These are phyloP conservation scores for Eucera pruinosa DNA, from an alignment of 2,888 invertebrate genomes.

Conservation along the genomic window DNA sequence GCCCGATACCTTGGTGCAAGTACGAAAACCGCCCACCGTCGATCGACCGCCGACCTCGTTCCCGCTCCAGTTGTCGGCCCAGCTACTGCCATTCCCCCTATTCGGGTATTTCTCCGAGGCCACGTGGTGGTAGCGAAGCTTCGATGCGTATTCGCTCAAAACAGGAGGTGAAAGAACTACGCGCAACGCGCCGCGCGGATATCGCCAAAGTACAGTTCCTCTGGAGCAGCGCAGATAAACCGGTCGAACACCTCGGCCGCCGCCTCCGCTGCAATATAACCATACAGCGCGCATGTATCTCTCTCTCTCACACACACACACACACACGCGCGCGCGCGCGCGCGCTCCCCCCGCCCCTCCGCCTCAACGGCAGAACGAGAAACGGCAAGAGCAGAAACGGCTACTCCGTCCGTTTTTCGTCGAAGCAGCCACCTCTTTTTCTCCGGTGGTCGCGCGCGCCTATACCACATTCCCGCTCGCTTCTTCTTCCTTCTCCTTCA, in stretches of 20 bases:
- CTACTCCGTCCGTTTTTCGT: too few species aligned
- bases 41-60: constrained; percentile 1
- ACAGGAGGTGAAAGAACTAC: constrained; percentile 85
- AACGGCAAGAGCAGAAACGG: too few species aligned
- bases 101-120: background rate
- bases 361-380: too few species aligned
- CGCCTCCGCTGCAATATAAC: constrained; percentile 86
- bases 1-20: constrained; percentile 88
- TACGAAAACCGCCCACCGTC: constrained; percentile 88
- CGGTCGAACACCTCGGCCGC: constrained; percentile 89
- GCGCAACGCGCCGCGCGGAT: constrained; percentile 90
- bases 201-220: constrained; percentile 90
- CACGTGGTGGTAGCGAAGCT: constrained; percentile 1
- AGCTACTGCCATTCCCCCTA: background rate
- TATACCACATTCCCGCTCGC: too few species aligned
- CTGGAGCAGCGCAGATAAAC: constrained; percentile 91
- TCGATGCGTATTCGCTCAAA: constrained; percentile 3
- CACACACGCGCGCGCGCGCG: too few species aligned
- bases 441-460: too few species aligned
- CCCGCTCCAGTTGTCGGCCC: background rate
- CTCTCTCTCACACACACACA: too few species aligned
- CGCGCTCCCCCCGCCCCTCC: too few species aligned
- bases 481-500: background rate
- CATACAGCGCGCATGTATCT: too few species aligned
- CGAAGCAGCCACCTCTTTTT: too few species aligned